A percentile compares a stretch with the other conserved stretches of the same genome.
Conservation (phyloP, 2,113 vertebrate genomes). For the Pelobates fuscus region DNA sequence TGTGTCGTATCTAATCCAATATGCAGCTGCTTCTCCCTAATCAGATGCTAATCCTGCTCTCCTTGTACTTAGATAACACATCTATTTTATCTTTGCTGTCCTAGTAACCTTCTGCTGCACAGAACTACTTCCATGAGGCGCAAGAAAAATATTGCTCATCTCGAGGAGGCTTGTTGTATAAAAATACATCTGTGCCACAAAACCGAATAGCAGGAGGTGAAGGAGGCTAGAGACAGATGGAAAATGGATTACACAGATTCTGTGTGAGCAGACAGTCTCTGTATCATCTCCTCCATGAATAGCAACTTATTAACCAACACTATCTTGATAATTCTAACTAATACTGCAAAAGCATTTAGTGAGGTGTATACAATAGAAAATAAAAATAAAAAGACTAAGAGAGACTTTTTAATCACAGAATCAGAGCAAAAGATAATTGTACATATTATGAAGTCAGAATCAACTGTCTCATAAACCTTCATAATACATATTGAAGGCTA, state of each 20-base stretch:
- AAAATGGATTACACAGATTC: conserved; percentile 21
- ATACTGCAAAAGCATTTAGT: too few relatives aligned
- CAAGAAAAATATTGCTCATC: conserved; percentile 49
- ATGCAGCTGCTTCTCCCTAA: background rate
- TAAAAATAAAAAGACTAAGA: too few relatives aligned
- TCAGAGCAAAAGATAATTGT: too few relatives aligned
- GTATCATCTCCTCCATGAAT: background rate
- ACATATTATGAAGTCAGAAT: too few relatives aligned
- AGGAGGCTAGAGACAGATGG: conserved; percentile 38
- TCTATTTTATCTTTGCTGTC: conserved; percentile 11
- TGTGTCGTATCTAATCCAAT: too few relatives aligned
- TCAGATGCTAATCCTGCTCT: background rate
- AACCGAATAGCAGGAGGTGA: conserved; percentile 38
- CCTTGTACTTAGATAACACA: background rate
- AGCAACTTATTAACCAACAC: background rate
- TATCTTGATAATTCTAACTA: too few relatives aligned
- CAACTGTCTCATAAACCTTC: too few relatives aligned
- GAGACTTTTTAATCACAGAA: too few relatives aligned
- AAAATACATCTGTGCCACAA: conserved; percentile 45
- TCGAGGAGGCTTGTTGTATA: conserved; percentile 32
- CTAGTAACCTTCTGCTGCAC: conserved; percentile 16
- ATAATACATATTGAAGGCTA: too few relatives aligned
- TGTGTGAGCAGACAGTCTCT: conserved; percentile 25
- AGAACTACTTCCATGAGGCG: conserved; percentile 26
- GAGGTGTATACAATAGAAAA: too few relatives aligned